Evolutionary conservation across 2,888 invertebrate species (phyloP), one percentile per base, ranked within the genome.

Genomic region (Ophion costatus): DNA sequence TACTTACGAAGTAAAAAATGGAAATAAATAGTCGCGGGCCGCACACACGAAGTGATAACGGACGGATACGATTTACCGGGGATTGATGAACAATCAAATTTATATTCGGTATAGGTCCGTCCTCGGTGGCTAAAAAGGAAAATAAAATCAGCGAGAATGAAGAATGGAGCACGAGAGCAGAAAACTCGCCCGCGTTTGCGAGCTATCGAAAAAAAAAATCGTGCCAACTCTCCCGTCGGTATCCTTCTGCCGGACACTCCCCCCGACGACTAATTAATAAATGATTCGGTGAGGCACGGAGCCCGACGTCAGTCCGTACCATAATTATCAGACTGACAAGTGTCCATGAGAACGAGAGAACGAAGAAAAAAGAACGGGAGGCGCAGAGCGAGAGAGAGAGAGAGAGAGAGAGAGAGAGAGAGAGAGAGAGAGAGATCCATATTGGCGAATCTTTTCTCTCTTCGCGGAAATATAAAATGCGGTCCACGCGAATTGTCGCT

Each of bases 231-330:
- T 84, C 56, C 38, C 57, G 17, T 22, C 67, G 56, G 66, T 51
- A 57, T 63, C 14, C n/a, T 20, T 63, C 75, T 29, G 22, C 70
- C 17, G 75, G 66, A 22, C 66, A 67, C 81, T 80, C 84, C 80
- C 84, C 80, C 10, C 57, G 45, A 59, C 73, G 79, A 85, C 81
- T 86, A 86, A 88, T 85, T 88, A 88, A 87, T 87, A 84, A 87
- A 85, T 84, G 85, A 86, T 83, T 71, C 79, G 29, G 59, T 42
- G 80, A 66, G 22, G 67, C 57, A 57, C 57, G 73, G 71, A 71
- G 29, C 77, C 67, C 63, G 63, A 80, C 73, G 86, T 82, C 86
- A 87, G 86, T 85, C 73, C 71, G 22, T 77, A 67, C 80, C 67
- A 84, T 84, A 84, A 82, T 86, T 78, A 84, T 86, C 80, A 42